Evolutionary conservation across 2,797 vertebrate genomes (phyloP), one percentile per base, ranked within the genome.

Genomic region (Pyrocephalus nanus): DNA sequence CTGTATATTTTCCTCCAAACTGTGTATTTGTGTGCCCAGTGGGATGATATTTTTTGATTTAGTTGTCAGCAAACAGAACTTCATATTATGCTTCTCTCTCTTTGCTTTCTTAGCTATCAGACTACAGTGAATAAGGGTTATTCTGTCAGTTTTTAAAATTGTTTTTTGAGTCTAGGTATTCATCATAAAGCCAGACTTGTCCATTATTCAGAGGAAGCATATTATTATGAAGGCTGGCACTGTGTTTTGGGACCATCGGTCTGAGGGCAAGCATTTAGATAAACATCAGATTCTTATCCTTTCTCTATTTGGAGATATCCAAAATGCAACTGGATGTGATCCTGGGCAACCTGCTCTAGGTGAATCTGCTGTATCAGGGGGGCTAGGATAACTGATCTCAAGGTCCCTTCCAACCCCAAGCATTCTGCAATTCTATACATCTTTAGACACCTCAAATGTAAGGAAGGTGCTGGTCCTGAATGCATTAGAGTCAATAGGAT

Each of bases 41-140:
- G 65, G 76, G 58, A 95, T 76, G 91, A 78, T 82, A 88, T 77
- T 84, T 83, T 93, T 89, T 95, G 12, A 96, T 94, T 92, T 77
- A 67, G 36, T 51, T 94, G 85, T 82, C 89, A 96, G 69, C 27
- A 85, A 92, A 93, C n/a, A 85, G 53, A 91, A 86, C 25, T 82
- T 93, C 29, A 58, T 66, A 87, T 85, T 74, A 55, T 48, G 27
- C 14, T 80, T 48, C 87, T 76, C 65, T 83, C 82, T 72, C 69
- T 53, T 42, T 87, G 78, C 62, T 90, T 88, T 89, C 89, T 65
- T 40, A 60, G 57, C 38, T 64, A 38, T 14, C 23, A 89, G 45
- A 66, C 36, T 79, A 50, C 30, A 48, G 71, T 77, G 84, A 96
- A 78, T 76, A 92, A 88, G 67, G 15, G 45, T 38, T 86, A 74